Conservation (phyloP, 1,140 invertebrate species). For the Solen grandis region DNA sequence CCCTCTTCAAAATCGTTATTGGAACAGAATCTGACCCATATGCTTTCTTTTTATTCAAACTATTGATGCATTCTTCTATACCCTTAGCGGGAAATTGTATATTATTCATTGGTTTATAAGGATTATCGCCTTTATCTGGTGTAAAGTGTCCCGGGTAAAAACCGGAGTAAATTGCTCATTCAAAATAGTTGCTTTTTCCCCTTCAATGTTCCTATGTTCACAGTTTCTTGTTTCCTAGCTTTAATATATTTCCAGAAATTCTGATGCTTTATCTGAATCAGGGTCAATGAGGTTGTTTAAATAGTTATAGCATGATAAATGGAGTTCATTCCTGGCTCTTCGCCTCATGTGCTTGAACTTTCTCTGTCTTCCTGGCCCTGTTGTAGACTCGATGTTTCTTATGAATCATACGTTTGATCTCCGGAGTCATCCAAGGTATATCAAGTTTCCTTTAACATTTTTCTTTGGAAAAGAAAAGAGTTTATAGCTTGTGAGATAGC, state of each 20-base stretch:
- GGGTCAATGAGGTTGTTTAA: not conserved
- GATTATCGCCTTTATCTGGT: too few relatives aligned
- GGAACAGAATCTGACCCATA: not conserved
- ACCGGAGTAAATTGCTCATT: slow-evolving; percentile 2
- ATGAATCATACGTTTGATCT: not conserved
- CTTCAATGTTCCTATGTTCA: slow-evolving; percentile 3
- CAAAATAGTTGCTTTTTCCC: not conserved
- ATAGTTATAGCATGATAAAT: not conserved
- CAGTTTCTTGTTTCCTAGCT: not conserved
- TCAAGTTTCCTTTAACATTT: slow-evolving; percentile 7
- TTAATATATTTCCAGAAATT: slow-evolving; percentile 4
- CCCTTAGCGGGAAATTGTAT: not conserved
- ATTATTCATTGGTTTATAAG: not conserved
- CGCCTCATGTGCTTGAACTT: not conserved
- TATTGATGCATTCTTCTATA: too few relatives aligned
- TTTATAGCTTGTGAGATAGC: not conserved
- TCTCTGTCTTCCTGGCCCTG: not conserved
- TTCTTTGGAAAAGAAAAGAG: slow-evolving; percentile 1
- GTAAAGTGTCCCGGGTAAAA: too few relatives aligned
- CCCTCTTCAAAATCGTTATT: not conserved
- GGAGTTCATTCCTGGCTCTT: not conserved
- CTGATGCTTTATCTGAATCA: not conserved
- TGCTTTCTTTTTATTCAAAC: not conserved
- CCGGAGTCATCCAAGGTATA: too few relatives aligned
- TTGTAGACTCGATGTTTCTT: slow-evolving; percentile 2